Evolutionary conservation across 2,797 vertebrate species (phyloP), one percentile per base, ranked within the genome.

Genomic region (Macropodus opercularis): DNA sequence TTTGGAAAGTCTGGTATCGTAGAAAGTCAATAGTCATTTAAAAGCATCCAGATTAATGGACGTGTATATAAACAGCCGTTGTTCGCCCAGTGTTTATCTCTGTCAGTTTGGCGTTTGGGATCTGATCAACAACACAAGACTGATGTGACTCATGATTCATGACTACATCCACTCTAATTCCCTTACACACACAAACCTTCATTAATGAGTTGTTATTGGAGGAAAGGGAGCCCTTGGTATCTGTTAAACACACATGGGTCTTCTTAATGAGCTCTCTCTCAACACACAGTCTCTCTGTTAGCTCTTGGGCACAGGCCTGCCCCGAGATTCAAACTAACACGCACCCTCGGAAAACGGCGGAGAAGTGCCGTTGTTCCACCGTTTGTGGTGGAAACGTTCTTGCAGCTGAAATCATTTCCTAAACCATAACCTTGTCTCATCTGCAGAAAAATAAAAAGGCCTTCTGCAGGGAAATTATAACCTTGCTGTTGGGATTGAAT

Each of bases 121-220:
- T 90, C 84, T 83, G 85, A 92, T 91, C 85, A 87, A 84, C 90
- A 88, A 83, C 83, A 77, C 69, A 66, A 88, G 89, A 89, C 79
- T 81, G 87, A 89, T 87, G 83, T 85, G 83, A 80, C 79, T 77
- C 80, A 72, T 89, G 91, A 93, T 92, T 91, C 88, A 90, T 89
- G 79, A 87, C 89, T 86, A 83, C 87, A 84, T 85, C 81, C 79
- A 15, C 65, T 77, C 82, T 89, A 91, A 92, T 91, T 90, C 88
- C 77, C 84, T 81, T 88, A 84, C 85, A 91, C 85, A 91, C 87
- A 90, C 89, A 92, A 90, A 86, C 86, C 81, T 79, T 91, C 91
- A 90, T 92, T 92, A 93, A 92, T 90, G 90, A 91, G 84, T 89
- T 92, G 89, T 91, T 92, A 91, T 90, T 90, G 86, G 86, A 92